Base-by-base conservation (phyloP, 2,888 invertebrate species). In the Ctena decussata region DNA sequence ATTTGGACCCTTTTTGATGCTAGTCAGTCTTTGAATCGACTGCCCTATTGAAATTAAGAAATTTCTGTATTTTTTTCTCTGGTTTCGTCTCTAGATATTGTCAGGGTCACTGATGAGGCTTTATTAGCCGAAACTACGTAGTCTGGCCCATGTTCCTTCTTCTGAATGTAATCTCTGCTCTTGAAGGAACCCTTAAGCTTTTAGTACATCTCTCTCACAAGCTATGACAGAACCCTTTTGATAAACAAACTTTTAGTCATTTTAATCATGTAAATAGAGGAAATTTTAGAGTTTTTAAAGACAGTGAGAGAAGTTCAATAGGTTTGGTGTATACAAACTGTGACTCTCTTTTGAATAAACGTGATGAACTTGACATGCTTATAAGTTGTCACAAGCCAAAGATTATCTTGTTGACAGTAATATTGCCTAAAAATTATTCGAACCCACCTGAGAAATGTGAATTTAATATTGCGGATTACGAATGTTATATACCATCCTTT, bases 401-500 rank as follows among this genome's bases (percentile, higher is more conserved):
- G n/a, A 53, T 53, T 5, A n/a, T 53, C 5, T 21, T 53, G 5
- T 53, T 53, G n/a, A 53, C 53, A 18, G 53, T 18, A 53, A 53
- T 53, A 5, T 53, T 53, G 21, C 53, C 53, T 41, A 60, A 60
- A 60, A 24, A 60, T 18, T 30, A 30, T 30, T 60, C 27, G 18
- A 60, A 24, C 21, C 27, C 24, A 60, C 60, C 60, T 24, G 60
- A 60, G 30, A 60, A 60, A 60, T 60, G 60, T 60, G 60, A 60
- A 60, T 60, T 60, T 18, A 27, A 5, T 49, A 60, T 60, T 18
- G 3, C 18, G 27, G 60, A 30, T 8, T 60, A 60, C 27, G 60
- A 60, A 60, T 60, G 60, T 60, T 60, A 27, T 60, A 60, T 60
- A 27, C 60, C 60, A 11, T 60, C 60, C 3, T 60, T 60, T 60